Evolutionary conservation across 2,797 vertebrate genomes (phyloP).

Genomic region (Xenopus petersii): DNA sequence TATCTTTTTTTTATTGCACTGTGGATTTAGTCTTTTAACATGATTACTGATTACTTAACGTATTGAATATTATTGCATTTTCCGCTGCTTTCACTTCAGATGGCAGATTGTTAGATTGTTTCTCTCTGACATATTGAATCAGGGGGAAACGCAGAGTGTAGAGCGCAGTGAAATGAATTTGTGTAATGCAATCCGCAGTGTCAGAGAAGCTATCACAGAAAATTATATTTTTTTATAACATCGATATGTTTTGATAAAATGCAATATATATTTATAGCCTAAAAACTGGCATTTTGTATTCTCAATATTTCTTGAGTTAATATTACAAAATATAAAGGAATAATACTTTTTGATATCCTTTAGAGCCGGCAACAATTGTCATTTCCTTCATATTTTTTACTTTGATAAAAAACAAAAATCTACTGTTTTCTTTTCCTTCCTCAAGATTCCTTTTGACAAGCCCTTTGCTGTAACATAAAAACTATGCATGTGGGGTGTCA

Average conservation of each 20-base stretch:
- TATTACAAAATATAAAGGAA: constrained; percentile 21
- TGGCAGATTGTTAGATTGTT: constrained; percentile 37
- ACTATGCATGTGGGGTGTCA: neutral
- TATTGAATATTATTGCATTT: constrained; percentile 38
- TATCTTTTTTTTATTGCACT: constrained; percentile 37
- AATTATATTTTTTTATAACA: constrained; percentile 46
- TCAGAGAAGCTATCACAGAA: constrained; percentile 41
- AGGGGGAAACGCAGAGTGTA: constrained; percentile 24
- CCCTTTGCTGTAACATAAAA: constrained; percentile 15
- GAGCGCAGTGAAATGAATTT: constrained; percentile 45
- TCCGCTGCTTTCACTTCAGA: constrained; percentile 33
- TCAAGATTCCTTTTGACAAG: constrained; percentile 3
- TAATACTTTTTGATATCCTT: constrained; percentile 20
- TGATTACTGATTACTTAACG: constrained; percentile 29
- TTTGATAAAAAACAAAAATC: neutral
- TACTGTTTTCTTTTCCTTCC: neutral
- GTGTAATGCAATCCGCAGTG: constrained; percentile 39
- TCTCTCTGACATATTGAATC: constrained; percentile 46
- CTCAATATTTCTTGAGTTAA: constrained; percentile 37
- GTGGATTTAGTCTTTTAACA: constrained; percentile 30
- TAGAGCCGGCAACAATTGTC: constrained; percentile 14
- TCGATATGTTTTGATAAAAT: constrained; percentile 47
- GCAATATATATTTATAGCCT: constrained; percentile 46
- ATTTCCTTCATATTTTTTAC: constrained; percentile 36
- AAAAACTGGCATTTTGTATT: constrained; percentile 22